Conservation (phyloP, 37 sponge, comb jelly and placozoan species). For the Axinella damicornis region DNA sequence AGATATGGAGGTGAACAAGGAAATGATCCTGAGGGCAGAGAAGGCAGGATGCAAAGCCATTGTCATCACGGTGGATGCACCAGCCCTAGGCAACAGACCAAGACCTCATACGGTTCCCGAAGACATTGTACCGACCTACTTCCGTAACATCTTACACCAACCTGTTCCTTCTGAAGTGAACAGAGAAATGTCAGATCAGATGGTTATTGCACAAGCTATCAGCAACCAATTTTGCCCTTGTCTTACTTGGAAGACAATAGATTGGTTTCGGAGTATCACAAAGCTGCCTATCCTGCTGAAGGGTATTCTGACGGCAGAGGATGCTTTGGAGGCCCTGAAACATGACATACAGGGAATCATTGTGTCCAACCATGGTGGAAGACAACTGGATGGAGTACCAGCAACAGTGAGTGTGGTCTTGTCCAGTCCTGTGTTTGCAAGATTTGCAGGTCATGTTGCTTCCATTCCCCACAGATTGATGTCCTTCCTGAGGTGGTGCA, state of each 20-base stretch:
- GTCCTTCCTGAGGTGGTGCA: slow-evolving; percentile 76
- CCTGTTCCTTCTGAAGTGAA: slow-evolving; percentile 18
- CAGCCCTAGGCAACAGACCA: slow-evolving; percentile 44
- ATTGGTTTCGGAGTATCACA: slow-evolving; percentile 77
- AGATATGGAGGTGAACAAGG: slow-evolving; percentile 54
- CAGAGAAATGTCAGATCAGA: too few species aligned
- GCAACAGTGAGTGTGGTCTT: slow-evolving; percentile 60
- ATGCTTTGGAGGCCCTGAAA: slow-evolving; percentile 73
- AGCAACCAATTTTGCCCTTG: background rate
- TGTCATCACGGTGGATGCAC: background rate
- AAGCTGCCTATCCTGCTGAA: slow-evolving; percentile 77
- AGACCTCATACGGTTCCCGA: slow-evolving; percentile 44
- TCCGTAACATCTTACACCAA: background rate
- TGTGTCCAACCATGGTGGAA: slow-evolving; percentile 91
- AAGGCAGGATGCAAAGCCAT: slow-evolving; percentile 73
- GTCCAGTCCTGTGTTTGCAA: background rate
- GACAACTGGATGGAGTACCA: slow-evolving; percentile 86
- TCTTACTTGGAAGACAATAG: slow-evolving; percentile 73
- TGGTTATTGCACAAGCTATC: too few species aligned
- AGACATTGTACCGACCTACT: slow-evolving; percentile 46
- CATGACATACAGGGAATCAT: slow-evolving; percentile 77
- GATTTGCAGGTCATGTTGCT: too few species aligned
- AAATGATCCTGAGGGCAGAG: slow-evolving; percentile 66
- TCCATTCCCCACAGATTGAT: slow-evolving; percentile 64
- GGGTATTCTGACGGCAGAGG: slow-evolving; percentile 84